Evolutionary conservation across 1,140 invertebrate species (phyloP).

Genomic region (Caerostris extrusa): DNA sequence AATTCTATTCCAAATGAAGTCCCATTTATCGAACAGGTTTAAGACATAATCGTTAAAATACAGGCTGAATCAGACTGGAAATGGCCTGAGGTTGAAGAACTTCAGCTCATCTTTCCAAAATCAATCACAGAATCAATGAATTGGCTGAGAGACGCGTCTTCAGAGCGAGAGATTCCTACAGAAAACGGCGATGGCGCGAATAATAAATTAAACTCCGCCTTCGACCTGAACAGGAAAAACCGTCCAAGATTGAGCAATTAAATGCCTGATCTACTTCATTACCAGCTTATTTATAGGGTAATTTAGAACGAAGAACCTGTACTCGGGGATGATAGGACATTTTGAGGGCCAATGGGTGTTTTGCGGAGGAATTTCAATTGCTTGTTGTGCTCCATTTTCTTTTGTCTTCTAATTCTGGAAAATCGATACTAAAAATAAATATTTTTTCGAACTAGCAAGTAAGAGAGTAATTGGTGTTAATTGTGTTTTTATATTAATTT

Average conservation of each 20-base stretch:
- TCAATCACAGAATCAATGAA: neutral
- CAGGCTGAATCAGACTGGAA: no score
- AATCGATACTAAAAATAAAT: no score
- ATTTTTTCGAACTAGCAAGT: no score
- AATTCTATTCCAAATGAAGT: no score
- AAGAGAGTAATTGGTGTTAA: no score
- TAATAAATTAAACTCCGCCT: neutral
- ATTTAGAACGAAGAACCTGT: neutral
- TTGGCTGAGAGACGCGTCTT: neutral
- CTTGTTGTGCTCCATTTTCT: neutral
- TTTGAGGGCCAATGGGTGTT: neutral
- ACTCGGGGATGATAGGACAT: neutral
- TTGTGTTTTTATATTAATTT: no score
- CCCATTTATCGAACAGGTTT: no score
- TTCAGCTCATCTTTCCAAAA: neutral
- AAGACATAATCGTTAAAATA: no score
- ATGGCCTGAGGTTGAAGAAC: no score
- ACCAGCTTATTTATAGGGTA: conserved; percentile 15
- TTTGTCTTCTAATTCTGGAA: no score
- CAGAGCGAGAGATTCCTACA: neutral
- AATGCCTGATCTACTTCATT: conserved; percentile 20
- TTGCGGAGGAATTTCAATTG: neutral
- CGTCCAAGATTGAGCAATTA: neutral
- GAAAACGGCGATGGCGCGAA: neutral
- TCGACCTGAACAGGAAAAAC: neutral